Conservation (phyloP, 2,797 vertebrate species). For the Hippopotamyrus pictus region DNA sequence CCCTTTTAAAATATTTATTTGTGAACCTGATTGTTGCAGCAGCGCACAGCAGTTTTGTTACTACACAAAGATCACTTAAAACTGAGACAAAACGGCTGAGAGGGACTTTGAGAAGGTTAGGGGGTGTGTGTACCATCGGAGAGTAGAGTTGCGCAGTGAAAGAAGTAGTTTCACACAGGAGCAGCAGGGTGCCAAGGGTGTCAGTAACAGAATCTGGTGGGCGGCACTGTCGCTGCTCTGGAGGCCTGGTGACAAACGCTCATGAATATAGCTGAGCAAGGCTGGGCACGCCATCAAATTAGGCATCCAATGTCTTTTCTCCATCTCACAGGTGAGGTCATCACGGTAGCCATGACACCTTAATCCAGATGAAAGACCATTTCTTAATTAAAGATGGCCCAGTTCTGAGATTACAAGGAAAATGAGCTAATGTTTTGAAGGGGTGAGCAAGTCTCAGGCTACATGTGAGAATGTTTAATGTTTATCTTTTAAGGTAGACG, state of each 20-base stretch:
- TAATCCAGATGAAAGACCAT: slow-evolving; percentile 56
- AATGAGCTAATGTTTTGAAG: slow-evolving; percentile 49
- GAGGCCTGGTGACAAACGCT: slow-evolving; percentile 10
- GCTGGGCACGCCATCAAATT: neutral
- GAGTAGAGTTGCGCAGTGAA: neutral
- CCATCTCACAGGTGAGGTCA: slow-evolving; percentile 54
- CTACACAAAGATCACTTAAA: neutral
- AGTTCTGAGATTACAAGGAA: slow-evolving; percentile 39
- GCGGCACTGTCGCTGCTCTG: neutral
- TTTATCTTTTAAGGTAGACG: neutral
- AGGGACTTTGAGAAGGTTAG: neutral
- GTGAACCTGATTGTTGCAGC: neutral
- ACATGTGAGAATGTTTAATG: neutral
- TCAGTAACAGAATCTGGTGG: slow-evolving; percentile 30
- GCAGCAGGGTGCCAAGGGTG: slow-evolving; percentile 16
- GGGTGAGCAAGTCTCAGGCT: slow-evolving; percentile 43
- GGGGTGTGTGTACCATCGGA: neutral
- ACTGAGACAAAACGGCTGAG: neutral
- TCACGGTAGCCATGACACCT: slow-evolving; percentile 60
- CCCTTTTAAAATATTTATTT: neutral
- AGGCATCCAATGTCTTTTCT: slow-evolving; percentile 12
- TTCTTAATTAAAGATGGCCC: slow-evolving; percentile 67
- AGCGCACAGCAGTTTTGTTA: neutral
- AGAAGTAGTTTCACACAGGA: neutral
- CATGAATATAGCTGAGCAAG: slow-evolving; percentile 8